Conservation (phyloP, 2,888 invertebrate genomes). For the Tetheella fluctuosa region DNA sequence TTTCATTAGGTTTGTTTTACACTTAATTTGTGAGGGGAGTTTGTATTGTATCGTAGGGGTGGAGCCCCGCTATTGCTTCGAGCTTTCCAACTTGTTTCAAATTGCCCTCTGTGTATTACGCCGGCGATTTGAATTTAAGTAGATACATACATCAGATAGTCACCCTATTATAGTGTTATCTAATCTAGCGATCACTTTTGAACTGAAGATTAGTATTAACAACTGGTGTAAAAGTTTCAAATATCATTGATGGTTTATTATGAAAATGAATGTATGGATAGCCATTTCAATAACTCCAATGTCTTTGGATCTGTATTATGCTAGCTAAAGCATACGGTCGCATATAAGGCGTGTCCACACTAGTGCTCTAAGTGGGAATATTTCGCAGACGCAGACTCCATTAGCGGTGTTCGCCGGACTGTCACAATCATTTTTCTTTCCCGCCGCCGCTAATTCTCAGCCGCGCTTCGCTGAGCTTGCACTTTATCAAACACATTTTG, state of each 20-base stretch:
- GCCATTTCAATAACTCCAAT: neutral
- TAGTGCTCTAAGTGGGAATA: slow-evolving; percentile 70
- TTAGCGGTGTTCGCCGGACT: slow-evolving; percentile 82
- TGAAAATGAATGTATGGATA: neutral
- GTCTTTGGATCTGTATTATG: neutral
- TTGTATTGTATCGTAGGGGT: slow-evolving; percentile 71
- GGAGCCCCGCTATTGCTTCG: slow-evolving; percentile 68
- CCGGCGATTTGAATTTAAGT: slow-evolving; percentile 76
- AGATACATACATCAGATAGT: slow-evolving; percentile 73
- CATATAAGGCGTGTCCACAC: slow-evolving; percentile 29
- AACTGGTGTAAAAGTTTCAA: slow-evolving; percentile 42
- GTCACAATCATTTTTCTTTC: slow-evolving; percentile 85
- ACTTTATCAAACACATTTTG: slow-evolving; percentile 49
- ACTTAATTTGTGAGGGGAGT: slow-evolving; percentile 83
- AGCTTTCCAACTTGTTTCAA: slow-evolving; percentile 67
- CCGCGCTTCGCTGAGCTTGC: slow-evolving; percentile 73
- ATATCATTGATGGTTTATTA: slow-evolving; percentile 24
- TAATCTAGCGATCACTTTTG: slow-evolving; percentile 58
- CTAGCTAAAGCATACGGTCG: neutral
- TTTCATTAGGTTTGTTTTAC: slow-evolving; percentile 85
- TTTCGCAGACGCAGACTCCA: slow-evolving; percentile 82
- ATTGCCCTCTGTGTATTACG: slow-evolving; percentile 69
- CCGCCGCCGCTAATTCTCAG: slow-evolving; percentile 82
- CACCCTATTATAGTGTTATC: slow-evolving; percentile 64
- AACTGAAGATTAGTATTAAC: slow-evolving; percentile 61